Conservation (phyloP, 1,140 invertebrate genomes). For the Caenorhabditis tropicalis region DNA sequence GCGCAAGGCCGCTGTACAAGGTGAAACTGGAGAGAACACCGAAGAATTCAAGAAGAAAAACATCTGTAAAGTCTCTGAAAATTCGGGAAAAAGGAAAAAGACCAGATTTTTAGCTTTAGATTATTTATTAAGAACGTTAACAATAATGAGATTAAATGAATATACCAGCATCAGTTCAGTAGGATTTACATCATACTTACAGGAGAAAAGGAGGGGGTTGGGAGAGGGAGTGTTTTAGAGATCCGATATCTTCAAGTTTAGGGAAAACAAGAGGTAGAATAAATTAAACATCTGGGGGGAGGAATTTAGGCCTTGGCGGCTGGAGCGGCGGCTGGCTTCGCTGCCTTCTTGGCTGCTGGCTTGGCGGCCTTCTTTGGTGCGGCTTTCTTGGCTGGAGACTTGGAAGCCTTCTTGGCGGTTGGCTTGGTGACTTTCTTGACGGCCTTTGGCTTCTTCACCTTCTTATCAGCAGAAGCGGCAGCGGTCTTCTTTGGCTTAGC, state of each 20-base stretch:
- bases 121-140: background rate
- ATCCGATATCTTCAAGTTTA: background rate
- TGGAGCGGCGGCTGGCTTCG: background rate
- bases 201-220: background rate
- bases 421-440: background rate
- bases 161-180: background rate
- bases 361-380: constrained; percentile 7
- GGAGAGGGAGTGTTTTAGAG: background rate
- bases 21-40: too few species aligned
- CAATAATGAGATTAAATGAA: background rate
- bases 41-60: background rate
- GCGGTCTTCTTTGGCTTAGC: background rate
- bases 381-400: background rate
- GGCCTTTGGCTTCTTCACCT: background rate
- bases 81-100: background rate
- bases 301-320: background rate
- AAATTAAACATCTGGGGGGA: background rate
- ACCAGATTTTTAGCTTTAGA: too few species aligned
- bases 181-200: background rate
- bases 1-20: too few species aligned
- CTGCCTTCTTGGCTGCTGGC: background rate
- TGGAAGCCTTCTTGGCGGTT: background rate
- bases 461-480: background rate
- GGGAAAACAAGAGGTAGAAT: background rate
- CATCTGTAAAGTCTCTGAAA: background rate